phyloP scores from a whole-genome alignment of 2,797 vertebrate genomes.

The Dryobates pubescens region DNA sequence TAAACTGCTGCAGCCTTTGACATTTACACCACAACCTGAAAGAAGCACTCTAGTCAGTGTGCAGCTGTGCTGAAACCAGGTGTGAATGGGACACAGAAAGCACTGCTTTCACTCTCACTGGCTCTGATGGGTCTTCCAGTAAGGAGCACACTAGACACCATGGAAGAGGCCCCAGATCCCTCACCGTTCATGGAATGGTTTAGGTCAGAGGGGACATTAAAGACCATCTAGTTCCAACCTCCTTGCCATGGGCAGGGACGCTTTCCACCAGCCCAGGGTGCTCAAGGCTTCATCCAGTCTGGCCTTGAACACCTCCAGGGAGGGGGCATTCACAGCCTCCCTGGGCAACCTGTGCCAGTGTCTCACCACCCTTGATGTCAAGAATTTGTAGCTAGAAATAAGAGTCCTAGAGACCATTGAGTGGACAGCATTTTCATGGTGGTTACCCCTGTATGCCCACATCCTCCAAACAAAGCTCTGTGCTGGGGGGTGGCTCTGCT shows the following conservation, averaged over 20 bases:
- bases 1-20: background rate
- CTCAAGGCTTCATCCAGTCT: too few relatives aligned
- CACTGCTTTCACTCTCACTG: background rate
- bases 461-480: background rate
- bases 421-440: too few relatives aligned
- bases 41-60: background rate
- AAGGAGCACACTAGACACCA: background rate
- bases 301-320: too few relatives aligned
- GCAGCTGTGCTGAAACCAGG: background rate
- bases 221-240: too few relatives aligned
- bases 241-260: too few relatives aligned
- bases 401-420: too few relatives aligned
- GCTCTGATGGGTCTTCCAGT: background rate
- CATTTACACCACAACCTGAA: background rate
- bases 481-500: background rate
- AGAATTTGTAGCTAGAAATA: too few relatives aligned
- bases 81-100: background rate
- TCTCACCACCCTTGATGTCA: too few relatives aligned
- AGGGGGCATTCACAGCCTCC: background rate
- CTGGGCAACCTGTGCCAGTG: too few relatives aligned
- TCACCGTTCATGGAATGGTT: background rate
- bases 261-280: too few relatives aligned
- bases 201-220: too few relatives aligned
- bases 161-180: background rate
- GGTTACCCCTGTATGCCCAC: background rate